Evolutionary conservation across 1,140 invertebrate species (phyloP).

Genomic region (Danaus plexippus): DNA sequence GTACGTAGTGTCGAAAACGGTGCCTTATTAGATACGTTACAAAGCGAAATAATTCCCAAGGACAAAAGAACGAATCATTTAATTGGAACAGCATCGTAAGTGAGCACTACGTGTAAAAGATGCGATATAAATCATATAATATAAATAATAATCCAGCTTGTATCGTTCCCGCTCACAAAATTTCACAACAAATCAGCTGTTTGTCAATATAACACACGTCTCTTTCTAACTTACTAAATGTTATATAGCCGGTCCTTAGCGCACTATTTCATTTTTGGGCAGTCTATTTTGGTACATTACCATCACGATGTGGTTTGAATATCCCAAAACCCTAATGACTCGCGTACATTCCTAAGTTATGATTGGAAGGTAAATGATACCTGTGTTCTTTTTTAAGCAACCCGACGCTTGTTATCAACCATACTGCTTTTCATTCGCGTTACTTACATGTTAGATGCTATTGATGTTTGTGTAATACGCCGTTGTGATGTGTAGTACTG

Average conservation of each 20-base stretch:
- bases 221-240: conserved; percentile 35
- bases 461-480: no score
- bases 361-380: conserved; percentile 48
- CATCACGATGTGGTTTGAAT: conserved; percentile 64
- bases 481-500: no score
- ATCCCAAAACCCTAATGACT: conserved; percentile 59
- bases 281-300: conserved; percentile 71
- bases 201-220: conserved; percentile 59
- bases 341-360: conserved; percentile 42
- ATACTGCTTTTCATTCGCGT: no score
- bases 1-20: neutral
- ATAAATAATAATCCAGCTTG: neutral
- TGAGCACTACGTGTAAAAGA: conserved; percentile 16
- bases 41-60: conserved; percentile 30
- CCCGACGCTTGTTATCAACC: no score
- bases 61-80: conserved; percentile 23
- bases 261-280: conserved; percentile 64
- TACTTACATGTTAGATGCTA: no score
- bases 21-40: conserved; percentile 25
- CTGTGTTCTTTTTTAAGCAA: neutral
- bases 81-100: conserved; percentile 34
- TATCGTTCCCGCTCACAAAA: neutral
- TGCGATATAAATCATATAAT: neutral
- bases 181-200: conserved; percentile 54
- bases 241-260: conserved; percentile 47